Conservation (phyloP, 2,797 vertebrate species). For the Ctenochaetus hawaiiensis region DNA sequence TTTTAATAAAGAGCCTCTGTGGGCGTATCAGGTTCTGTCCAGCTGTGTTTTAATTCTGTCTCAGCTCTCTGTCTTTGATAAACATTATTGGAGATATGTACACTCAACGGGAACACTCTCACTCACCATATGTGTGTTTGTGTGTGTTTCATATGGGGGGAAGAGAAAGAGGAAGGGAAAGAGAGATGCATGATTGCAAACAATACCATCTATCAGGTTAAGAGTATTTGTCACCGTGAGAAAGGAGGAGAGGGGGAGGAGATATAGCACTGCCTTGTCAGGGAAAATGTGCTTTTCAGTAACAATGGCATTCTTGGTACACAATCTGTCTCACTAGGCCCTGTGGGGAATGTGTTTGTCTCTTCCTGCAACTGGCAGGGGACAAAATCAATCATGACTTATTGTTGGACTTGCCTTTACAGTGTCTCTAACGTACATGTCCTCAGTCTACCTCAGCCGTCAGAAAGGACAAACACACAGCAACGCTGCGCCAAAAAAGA, state of each 20-base stretch:
- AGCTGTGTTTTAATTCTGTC: slow-evolving; percentile 20
- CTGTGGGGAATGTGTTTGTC: slow-evolving; percentile 73
- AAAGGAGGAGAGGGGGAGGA: slow-evolving; percentile 65
- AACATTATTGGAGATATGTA: slow-evolving; percentile 17
- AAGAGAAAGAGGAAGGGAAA: slow-evolving; percentile 47
- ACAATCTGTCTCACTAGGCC: slow-evolving; percentile 74
- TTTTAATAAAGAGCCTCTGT: slow-evolving; percentile 46
- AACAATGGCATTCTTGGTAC: slow-evolving; percentile 72
- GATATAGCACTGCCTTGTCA: slow-evolving; percentile 72
- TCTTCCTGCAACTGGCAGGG: slow-evolving; percentile 72
- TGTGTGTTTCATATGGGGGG: slow-evolving; percentile 42
- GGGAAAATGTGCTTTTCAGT: slow-evolving; percentile 80
- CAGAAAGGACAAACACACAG: slow-evolving; percentile 61
- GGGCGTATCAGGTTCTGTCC: slow-evolving; percentile 32
- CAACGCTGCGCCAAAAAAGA: slow-evolving; percentile 35
- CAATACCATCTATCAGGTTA: slow-evolving; percentile 73
- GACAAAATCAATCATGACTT: slow-evolving; percentile 82
- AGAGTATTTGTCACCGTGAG: slow-evolving; percentile 71
- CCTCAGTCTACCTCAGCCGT: slow-evolving; percentile 68
- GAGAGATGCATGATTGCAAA: slow-evolving; percentile 68
- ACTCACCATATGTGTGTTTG: slow-evolving; percentile 30
- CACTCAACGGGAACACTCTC: slow-evolving; percentile 11
- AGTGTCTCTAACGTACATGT: slow-evolving; percentile 72
- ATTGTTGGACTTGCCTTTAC: slow-evolving; percentile 78
- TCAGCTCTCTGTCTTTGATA: slow-evolving; percentile 19